Percentiles rank a stretch among this genome's conserved stretches.
phyloP scores from a whole-genome alignment of 2,113 vertebrate species.

The Lethenteron reissneri region DNA sequence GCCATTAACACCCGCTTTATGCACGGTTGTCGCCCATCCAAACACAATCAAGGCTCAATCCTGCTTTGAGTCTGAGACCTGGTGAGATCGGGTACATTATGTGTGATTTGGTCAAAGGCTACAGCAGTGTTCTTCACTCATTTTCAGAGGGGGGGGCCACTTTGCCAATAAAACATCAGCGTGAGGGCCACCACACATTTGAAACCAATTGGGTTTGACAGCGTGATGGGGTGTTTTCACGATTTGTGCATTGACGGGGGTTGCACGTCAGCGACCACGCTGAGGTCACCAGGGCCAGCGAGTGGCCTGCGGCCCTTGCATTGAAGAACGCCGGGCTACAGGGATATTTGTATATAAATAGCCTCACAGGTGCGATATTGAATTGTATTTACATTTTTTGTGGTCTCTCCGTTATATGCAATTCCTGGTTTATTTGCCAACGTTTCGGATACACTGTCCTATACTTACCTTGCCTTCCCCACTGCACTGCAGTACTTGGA shows the following conservation, averaged over 20 bases:
- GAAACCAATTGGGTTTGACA: slow-evolving; percentile 4
- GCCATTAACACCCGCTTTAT: too few relatives aligned
- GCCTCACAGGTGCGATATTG: neutral
- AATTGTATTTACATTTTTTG: neutral
- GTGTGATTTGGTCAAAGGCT: too few relatives aligned
- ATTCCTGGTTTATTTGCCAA: neutral
- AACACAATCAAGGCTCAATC: too few relatives aligned
- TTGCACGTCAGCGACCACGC: neutral
- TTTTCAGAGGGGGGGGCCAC: too few relatives aligned
- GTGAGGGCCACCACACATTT: too few relatives aligned
- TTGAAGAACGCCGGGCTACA: neutral
- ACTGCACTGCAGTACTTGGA: slow-evolving; percentile 50
- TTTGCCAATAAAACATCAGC: too few relatives aligned
- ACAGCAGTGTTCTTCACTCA: too few relatives aligned
- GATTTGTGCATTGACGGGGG: neutral
- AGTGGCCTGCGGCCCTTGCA: neutral
- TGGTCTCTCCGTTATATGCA: neutral
- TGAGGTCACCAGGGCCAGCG: too few relatives aligned
- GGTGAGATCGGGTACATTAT: too few relatives aligned
- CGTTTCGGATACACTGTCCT: neutral
- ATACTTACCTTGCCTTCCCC: neutral
- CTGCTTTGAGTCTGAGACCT: too few relatives aligned
- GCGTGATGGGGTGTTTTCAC: neutral
- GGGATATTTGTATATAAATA: neutral
- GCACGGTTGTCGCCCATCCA: too few relatives aligned